Percentiles rank a stretch among this genome's conserved stretches.
These are phyloP conservation scores for Hormiphora californensis DNA, from an alignment of 37 sponge, comb jelly and placozoan species.

Conservation along the genomic window DNA sequence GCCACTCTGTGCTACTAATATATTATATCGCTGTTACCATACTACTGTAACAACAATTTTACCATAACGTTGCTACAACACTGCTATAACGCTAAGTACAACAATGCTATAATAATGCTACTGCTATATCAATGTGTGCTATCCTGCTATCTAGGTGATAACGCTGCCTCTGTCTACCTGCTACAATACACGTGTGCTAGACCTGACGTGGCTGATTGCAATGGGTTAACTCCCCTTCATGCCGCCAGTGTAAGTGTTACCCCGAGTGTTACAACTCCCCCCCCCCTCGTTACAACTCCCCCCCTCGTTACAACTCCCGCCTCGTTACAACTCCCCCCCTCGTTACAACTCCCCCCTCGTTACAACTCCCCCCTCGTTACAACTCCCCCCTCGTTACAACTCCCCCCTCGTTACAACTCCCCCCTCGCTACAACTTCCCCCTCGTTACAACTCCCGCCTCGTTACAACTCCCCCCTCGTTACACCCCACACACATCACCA, in stretches of 20 bases:
- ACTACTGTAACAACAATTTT: background rate
- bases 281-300: background rate
- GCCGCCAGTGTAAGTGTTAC: conserved; percentile 38
- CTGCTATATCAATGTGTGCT: background rate
- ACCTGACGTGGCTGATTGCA: conserved; percentile 43
- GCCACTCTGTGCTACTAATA: no score
- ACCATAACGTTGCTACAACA: background rate
- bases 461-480: no score
- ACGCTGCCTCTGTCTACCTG: conserved; percentile 29
- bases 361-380: background rate
- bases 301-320: background rate
- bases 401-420: no score
- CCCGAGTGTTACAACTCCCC: background rate
- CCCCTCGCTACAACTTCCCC: no score
- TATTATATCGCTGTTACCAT: background rate
- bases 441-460: no score
- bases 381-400: no score
- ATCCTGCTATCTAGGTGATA: background rate
- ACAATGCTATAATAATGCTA: background rate
- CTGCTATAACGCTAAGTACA: background rate
- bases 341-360: background rate
- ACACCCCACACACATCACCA: no score
- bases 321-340: background rate
- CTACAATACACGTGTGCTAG: conserved; percentile 46
- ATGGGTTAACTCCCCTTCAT: conserved; percentile 24